Conservation (phyloP, 2,888 invertebrate species). For the Apantesis nais region DNA sequence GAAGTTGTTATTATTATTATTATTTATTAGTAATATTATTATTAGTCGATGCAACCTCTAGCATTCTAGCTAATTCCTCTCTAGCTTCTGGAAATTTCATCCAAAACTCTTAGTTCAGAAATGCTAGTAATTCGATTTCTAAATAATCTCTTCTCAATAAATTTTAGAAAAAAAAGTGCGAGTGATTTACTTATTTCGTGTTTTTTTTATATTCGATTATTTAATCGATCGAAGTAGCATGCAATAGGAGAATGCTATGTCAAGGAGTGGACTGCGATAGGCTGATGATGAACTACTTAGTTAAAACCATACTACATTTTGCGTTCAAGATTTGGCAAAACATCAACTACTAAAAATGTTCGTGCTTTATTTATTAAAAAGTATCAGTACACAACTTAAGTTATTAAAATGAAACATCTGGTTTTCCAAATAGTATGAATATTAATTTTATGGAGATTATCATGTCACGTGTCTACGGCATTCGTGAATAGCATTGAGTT, state of each 20-base stretch:
- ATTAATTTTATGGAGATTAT: conserved; percentile 29
- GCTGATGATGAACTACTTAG: not conserved
- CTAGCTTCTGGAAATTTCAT: not conserved
- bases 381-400: conserved; percentile 33
- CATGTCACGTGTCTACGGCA: conserved; percentile 13
- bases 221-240: no score
- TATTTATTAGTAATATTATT: no score
- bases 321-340: conserved; percentile 54
- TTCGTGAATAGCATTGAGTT: not conserved
- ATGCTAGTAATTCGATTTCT: not conserved
- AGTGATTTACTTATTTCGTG: not conserved
- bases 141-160: not conserved
- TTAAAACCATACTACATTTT: conserved; percentile 8
- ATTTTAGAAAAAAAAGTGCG: not conserved
- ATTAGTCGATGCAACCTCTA: no score
- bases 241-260: no score
- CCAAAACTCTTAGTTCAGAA: not conserved
- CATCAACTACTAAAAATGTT: conserved; percentile 43
- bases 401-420: conserved; percentile 26
- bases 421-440: conserved; percentile 22
- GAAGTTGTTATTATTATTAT: no score
- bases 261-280: no score
- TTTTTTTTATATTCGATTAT: no score
- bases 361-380: conserved; percentile 62
- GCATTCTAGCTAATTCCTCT: no score